Evolutionary conservation across 2,113 vertebrate species (phyloP), one percentile per base, ranked within the genome.

Genomic region (Hylia prasina): DNA sequence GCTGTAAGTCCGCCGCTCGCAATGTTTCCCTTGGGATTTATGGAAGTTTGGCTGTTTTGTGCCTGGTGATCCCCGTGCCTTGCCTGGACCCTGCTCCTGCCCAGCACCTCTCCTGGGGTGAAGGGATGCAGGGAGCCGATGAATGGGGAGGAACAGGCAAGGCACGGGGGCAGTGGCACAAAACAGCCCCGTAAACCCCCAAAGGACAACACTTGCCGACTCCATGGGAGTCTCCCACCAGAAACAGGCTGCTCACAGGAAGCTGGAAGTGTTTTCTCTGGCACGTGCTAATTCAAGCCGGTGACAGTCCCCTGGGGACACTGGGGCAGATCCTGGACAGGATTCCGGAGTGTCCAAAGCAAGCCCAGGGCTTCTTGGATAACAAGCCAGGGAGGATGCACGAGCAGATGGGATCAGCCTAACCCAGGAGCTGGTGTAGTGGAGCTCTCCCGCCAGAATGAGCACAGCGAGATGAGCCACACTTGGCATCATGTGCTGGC

Each of bases 1-100:
- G 94, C 96, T 81, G 97, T 98, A 98, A 98, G 97, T 98, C 94
- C 54, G 44, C 56, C 44, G 11, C 84, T 60, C 23, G 66, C 95
- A 66, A 93, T 80, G 96, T 96, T 97, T 78, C 94, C 95, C 66
- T 94, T 96, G 96, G 97, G 94, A 90, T 90, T 90, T 92, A 85
- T 2, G 12, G 56, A 25, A 17, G 1, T 44, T 72, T 7, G 45
- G 82, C 93, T 10, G 50, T 4, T 23, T 92, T 95, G 95, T 94
- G 90, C 87, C 83, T 25, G 69, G 12, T 5, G 47, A 35, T 31
- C 91, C 56, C 0, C 6, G 57, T 94, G 94, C 77, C 90, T 91
- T 75, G 63, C 48, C 94, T 12, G 20, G 37, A 7, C 21, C 40
- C 30, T 1, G 42, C 64, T 64, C 33, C 87, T 45, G 50, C 79